Conservation (phyloP, 2,797 vertebrate genomes). For the Phalloptychus januarius region DNA sequence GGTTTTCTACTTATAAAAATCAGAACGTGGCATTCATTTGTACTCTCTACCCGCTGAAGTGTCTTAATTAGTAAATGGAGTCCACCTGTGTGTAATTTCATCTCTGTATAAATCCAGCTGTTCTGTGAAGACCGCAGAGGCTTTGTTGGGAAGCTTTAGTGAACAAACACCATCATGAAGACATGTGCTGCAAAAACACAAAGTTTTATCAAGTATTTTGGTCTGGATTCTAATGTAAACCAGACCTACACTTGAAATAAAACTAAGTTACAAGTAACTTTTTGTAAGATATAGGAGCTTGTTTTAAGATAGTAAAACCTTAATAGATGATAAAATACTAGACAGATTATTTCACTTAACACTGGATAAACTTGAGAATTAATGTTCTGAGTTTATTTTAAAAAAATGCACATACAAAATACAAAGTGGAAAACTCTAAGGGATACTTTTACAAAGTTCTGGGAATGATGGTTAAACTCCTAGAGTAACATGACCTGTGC, state of each 20-base stretch:
- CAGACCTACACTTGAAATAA: not conserved
- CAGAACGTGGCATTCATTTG: not conserved
- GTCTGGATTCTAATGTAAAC: too few relatives aligned
- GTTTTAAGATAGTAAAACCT: too few relatives aligned
- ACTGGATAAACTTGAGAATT: not conserved
- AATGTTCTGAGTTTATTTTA: not conserved
- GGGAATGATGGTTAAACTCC: not conserved
- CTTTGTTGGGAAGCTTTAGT: not conserved
- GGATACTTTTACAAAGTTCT: not conserved
- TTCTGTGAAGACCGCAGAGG: not conserved
- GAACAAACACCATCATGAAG: slow-evolving; percentile 1
- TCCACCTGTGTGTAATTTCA: not conserved
- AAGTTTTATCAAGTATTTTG: too few relatives aligned
- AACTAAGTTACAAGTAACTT: not conserved
- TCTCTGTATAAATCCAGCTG: not conserved
- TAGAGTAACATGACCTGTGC: not conserved
- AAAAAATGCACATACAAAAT: not conserved
- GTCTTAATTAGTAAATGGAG: not conserved
- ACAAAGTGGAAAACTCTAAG: not conserved
- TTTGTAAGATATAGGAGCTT: too few relatives aligned
- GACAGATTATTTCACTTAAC: too few relatives aligned
- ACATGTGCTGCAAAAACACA: too few relatives aligned
- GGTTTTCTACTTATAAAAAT: too few relatives aligned
- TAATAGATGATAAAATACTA: too few relatives aligned
- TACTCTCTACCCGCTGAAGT: not conserved